phyloP scores from a whole-genome alignment of 2,113 vertebrate genomes.

The Lota lota region DNA sequence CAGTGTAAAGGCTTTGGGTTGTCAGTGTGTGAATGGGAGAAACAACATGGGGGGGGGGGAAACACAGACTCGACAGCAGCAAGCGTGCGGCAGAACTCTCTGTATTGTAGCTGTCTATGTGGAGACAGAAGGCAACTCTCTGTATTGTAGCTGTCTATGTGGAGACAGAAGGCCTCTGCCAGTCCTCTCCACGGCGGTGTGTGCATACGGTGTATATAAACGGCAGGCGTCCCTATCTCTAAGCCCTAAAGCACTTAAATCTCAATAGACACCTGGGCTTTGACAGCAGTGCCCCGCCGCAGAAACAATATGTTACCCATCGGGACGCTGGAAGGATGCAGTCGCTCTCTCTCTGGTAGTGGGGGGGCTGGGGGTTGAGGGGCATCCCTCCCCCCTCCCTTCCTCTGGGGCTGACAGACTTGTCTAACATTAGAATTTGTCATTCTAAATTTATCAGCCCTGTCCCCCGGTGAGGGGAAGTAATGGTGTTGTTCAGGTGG shows the following conservation, averaged over 20 bases:
- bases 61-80: too few relatives aligned
- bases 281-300: conserved; percentile 22
- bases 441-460: conserved; percentile 52
- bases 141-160: too few relatives aligned
- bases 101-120: too few relatives aligned
- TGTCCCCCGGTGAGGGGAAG: conserved; percentile 40
- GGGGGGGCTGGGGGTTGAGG: not conserved
- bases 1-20: not conserved
- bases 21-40: not conserved
- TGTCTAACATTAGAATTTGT: conserved; percentile 58
- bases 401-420: conserved; percentile 33
- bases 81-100: too few relatives aligned
- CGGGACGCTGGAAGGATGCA: too few relatives aligned
- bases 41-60: too few relatives aligned
- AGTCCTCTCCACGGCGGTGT: too few relatives aligned
- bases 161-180: too few relatives aligned
- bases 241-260: conserved; percentile 23
- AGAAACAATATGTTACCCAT: too few relatives aligned
- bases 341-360: too few relatives aligned
- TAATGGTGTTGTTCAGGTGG: conserved; percentile 59
- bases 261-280: conserved; percentile 37
- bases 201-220: too few relatives aligned
- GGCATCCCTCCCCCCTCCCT: conserved; percentile 2
- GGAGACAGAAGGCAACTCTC: too few relatives aligned
- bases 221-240: not conserved